A percentile compares a stretch with the other conserved stretches of the same genome.
Conservation (phyloP, 2,797 vertebrate species). For the Poeciliopsis paucimaculata region DNA sequence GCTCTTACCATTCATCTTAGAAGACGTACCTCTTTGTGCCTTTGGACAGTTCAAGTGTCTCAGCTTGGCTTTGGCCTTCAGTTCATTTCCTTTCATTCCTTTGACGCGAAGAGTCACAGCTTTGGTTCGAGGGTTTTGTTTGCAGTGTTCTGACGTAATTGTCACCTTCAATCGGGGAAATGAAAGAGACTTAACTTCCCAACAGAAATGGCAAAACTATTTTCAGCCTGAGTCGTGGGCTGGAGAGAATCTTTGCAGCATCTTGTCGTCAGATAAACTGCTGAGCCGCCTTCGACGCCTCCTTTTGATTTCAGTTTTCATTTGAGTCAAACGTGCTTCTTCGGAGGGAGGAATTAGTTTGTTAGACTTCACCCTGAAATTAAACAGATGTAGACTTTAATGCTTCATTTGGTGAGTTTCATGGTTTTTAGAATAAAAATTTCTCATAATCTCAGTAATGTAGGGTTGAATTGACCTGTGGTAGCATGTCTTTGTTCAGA, state of each 20-base stretch:
- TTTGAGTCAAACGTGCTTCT: neutral
- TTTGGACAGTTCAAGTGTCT: neutral
- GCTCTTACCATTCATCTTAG: neutral
- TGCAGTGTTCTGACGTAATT: constrained; percentile 1
- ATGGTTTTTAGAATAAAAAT: neutral
- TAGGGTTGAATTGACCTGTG: neutral
- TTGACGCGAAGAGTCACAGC: neutral
- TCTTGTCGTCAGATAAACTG: constrained; percentile 26
- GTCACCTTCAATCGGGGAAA: constrained; percentile 1
- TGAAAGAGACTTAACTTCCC: constrained; percentile 6
- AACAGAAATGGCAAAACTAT: constrained; percentile 40
- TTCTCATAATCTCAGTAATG: neutral
- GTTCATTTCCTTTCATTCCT: neutral
- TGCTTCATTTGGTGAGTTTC: neutral
- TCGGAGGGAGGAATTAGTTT: constrained; percentile 5
- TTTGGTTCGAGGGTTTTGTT: constrained; percentile 11
- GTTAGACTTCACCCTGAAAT: neutral
- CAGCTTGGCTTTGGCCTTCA: neutral
- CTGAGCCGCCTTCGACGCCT: constrained; percentile 15
- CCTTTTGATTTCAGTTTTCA: constrained; percentile 3
- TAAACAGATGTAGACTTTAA: neutral
- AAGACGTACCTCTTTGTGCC: neutral
- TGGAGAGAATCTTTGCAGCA: constrained; percentile 15
- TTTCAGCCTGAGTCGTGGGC: constrained; percentile 20
- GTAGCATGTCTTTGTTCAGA: neutral